Evolutionary conservation across 2,888 invertebrate genomes (phyloP), one percentile per base, ranked within the genome.

Genomic region (Carcina quercana): DNA sequence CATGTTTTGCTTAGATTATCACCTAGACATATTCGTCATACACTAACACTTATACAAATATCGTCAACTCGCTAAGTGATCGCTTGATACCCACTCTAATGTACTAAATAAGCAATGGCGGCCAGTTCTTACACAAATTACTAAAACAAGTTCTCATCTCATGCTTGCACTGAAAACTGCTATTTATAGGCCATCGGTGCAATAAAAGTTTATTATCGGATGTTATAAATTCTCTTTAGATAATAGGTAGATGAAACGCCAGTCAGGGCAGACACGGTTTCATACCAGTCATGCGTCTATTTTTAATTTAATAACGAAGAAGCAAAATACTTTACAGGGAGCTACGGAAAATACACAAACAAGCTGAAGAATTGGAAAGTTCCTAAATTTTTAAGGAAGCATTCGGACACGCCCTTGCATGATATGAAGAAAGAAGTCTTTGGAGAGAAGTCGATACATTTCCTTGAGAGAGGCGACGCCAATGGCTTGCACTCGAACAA

Each of bases 291-390:
- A 29, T 22, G 31, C 11, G 17, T 28, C 32, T 45, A 45, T 47
- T 42, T 43, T 37, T 37, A 26, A 6, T 10, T 25, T 33, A 32
- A 33, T 40, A 12, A 25, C 13, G 5, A 12, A 20, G 13, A 21
- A 30, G 24, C 26, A 13, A 32, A 34, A 30, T 28, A 35, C 32
- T 34, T 80, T 76, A 40, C 68, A 85, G 86, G 88, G 15, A 88
- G 88, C 55, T 87, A 86, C 43, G 88, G 88, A 31, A 82, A 85
- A 58, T 85, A 85, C 38, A 75, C 85, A 13, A 85, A 80, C 29
- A 88, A 86, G 61, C 52, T 89, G 41, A 88, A 86, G 59, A 87
- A 87, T 45, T 90, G 90, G 90, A 90, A 88, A 67, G 88, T 91
- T 43, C 89, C 91, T 24, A 86, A 87, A 48, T 90, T 91, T 55